These are phyloP conservation scores for Caradrina kadenii DNA, from an alignment of 2,888 invertebrate genomes.

Conservation along the genomic window DNA sequence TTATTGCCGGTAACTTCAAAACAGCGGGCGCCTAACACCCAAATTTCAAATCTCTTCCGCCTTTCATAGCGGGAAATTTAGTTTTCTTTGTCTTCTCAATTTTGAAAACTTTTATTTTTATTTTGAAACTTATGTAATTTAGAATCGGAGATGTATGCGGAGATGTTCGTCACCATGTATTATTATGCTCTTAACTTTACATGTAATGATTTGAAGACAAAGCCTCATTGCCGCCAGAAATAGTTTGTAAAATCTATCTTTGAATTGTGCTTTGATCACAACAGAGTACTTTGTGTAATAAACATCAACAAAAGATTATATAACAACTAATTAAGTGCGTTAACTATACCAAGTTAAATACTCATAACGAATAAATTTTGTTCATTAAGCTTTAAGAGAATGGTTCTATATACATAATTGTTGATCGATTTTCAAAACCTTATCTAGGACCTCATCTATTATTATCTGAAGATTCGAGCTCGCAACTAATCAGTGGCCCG, in stretches of 20 bases:
- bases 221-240: constrained; percentile 11
- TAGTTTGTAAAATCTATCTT: constrained; percentile 4
- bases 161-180: neutral
- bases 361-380: neutral
- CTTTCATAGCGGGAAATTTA: neutral
- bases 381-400: neutral
- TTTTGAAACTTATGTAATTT: neutral
- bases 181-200: constrained; percentile 16
- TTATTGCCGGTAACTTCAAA: constrained; percentile 5
- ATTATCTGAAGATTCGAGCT: neutral
- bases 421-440: neutral
- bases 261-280: neutral
- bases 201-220: constrained; percentile 17
- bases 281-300: neutral
- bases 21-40: neutral
- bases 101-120: neutral
- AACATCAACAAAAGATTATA: constrained; percentile 9
- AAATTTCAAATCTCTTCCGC: constrained; percentile 11
- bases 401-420: neutral
- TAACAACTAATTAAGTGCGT: constrained; percentile 7
- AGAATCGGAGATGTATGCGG: neutral
- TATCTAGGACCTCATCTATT: neutral
- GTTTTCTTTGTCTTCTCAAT: constrained; percentile 26
- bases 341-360: neutral
- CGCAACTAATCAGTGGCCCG: neutral